These are phyloP conservation scores for Hemitrygon akajei DNA, from an alignment of 2,797 vertebrate species.

Conservation along the genomic window DNA sequence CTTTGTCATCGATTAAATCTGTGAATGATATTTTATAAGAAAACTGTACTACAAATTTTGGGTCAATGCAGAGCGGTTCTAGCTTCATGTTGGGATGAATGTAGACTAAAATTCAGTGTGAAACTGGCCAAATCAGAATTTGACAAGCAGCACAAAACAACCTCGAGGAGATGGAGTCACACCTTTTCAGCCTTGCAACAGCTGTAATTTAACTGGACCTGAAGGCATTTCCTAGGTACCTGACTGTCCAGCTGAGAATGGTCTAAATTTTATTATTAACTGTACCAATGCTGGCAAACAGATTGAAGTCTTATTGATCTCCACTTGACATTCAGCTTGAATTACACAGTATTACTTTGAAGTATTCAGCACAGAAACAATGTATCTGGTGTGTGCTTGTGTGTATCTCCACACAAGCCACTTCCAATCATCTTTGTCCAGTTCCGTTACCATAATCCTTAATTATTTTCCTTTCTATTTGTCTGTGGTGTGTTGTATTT, in stretches of 20 bases:
- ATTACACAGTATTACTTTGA: neutral
- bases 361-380: too few relatives aligned
- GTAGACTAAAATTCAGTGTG: slow-evolving; percentile 10
- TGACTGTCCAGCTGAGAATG: neutral
- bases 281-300: neutral
- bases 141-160: neutral
- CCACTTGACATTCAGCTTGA: neutral
- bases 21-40: neutral
- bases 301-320: neutral
- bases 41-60: neutral
- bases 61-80: neutral
- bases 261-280: neutral
- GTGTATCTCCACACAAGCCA: neutral
- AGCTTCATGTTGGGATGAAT: neutral
- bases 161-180: neutral
- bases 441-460: neutral
- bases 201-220: neutral
- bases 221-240: neutral
- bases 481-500: neutral
- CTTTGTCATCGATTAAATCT: neutral
- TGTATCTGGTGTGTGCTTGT: neutral
- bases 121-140: slow-evolving; percentile 3
- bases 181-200: neutral
- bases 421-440: neutral
- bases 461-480: neutral